Conservation (phyloP, 1,140 invertebrate genomes). For the Hyles euphorbiae region DNA sequence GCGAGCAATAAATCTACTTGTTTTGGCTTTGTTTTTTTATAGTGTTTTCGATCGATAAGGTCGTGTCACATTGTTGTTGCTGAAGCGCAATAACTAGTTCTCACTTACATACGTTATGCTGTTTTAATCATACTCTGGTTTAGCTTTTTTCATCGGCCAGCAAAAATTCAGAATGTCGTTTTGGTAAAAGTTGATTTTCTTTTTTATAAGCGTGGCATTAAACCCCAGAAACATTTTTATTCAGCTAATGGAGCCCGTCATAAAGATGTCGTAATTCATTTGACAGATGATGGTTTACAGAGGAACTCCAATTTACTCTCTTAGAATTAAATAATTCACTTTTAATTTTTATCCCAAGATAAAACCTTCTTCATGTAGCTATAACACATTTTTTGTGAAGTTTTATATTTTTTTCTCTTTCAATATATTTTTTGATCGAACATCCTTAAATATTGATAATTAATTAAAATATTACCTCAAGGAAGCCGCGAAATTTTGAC, state of each 20-base stretch:
- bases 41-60: too few relatives aligned
- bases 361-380: slow-evolving; percentile 11
- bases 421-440: too few relatives aligned
- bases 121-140: too few relatives aligned
- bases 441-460: neutral
- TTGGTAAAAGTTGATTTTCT: too few relatives aligned
- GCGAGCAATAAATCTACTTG: too few relatives aligned
- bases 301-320: slow-evolving; percentile 27
- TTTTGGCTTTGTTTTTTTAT: too few relatives aligned
- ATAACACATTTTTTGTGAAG: neutral
- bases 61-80: too few relatives aligned
- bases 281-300: slow-evolving; percentile 33
- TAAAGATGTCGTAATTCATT: slow-evolving; percentile 34
- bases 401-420: neutral
- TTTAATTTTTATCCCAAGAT: slow-evolving; percentile 25
- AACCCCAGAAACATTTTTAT: slow-evolving; percentile 30
- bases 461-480: neutral
- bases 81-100: too few relatives aligned
- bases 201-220: slow-evolving; percentile 12
- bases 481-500: too few relatives aligned
- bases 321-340: slow-evolving; percentile 28
- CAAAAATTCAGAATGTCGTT: too few relatives aligned
- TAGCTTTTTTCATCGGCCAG: too few relatives aligned
- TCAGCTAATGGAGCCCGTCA: slow-evolving; percentile 30
- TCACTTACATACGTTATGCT: too few relatives aligned